Base-by-base conservation (phyloP, 2,113 vertebrate species). In the Hucho hucho region DNA sequence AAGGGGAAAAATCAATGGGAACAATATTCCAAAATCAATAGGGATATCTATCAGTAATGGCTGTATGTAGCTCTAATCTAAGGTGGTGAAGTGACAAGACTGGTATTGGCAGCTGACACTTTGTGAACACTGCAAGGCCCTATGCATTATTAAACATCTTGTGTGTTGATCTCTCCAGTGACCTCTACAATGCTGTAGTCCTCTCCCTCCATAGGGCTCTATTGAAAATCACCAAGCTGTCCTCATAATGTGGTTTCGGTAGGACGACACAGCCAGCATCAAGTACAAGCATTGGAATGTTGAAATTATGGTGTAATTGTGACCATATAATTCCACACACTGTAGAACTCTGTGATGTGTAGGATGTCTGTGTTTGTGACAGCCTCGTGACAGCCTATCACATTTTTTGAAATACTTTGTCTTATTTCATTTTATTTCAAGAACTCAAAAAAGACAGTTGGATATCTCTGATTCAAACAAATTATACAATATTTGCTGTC, bases 71-170 rank as follows among this genome's bases (percentile, higher is more conserved):
- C 69, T 73, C 70, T 77, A 25, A 80, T 87, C 80, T 72, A 63
- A 63, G 77, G 77, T 75, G 32, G 84, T 83, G 37, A 12, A 11
- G 37, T 11, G 83, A 87, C 87, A 91, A 89, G 81, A 67, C 80
- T 87, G 83, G 81, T 83, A 86, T 82, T 86, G 80, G 79, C 80
- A 75, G 79, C 87, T 87, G 77, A 85, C 76, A 76, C 80, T 77
- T 0, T 20, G 12, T 84, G 81, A 84, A 75, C 73, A 75, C 68
- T 67, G 47, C 84, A 78, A 80, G 77, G 77, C 77, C 75, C 74
- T 87, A 85, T 90, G 69, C 89, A 92, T 90, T 89, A 91, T 91
- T 92, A 81, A 91, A 0, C 79, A 85, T 75, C 76, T 79, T 75
- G 76, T 83, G 75, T 79, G 73, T 64, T 78, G 79, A 78, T 81